These are phyloP conservation scores for Mamestra brassicae DNA, from an alignment of 2,888 invertebrate genomes.

Conservation along the genomic window DNA sequence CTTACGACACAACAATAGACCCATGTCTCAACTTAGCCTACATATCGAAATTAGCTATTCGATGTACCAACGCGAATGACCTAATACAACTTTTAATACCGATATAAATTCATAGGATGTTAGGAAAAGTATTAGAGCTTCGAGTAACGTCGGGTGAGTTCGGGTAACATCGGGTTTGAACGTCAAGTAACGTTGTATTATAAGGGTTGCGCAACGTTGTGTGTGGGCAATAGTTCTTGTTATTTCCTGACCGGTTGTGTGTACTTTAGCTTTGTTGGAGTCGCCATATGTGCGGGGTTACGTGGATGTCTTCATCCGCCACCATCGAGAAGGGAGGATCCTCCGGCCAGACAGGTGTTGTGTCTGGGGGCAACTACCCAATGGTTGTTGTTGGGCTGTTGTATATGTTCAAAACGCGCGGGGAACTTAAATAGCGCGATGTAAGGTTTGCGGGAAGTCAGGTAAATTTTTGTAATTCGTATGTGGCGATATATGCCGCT, in stretches of 20 bases:
- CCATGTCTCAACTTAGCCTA: constrained; percentile 66
- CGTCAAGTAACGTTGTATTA: background rate
- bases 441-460: no score
- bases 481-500: no score
- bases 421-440: no score
- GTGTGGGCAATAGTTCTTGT: constrained; percentile 45
- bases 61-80: constrained; percentile 61
- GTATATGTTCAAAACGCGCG: no score
- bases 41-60: constrained; percentile 65
- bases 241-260: constrained; percentile 50
- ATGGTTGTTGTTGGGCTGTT: no score
- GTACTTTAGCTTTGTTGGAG: constrained; percentile 18
- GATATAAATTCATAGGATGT: constrained; percentile 64
- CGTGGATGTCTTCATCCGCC: constrained; percentile 1
- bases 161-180: background rate
- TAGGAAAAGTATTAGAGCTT: constrained; percentile 28
- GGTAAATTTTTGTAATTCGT: no score
- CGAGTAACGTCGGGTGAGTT: constrained; percentile 2
- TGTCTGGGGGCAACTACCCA: no score
- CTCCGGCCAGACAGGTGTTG: no score
- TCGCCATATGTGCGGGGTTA: background rate
- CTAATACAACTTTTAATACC: constrained; percentile 55
- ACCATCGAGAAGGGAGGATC: background rate
- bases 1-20: constrained; percentile 57
- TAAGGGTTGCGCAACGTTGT: constrained; percentile 45